Conservation (phyloP, 2,888 invertebrate genomes). For the Ormia ochracea region DNA sequence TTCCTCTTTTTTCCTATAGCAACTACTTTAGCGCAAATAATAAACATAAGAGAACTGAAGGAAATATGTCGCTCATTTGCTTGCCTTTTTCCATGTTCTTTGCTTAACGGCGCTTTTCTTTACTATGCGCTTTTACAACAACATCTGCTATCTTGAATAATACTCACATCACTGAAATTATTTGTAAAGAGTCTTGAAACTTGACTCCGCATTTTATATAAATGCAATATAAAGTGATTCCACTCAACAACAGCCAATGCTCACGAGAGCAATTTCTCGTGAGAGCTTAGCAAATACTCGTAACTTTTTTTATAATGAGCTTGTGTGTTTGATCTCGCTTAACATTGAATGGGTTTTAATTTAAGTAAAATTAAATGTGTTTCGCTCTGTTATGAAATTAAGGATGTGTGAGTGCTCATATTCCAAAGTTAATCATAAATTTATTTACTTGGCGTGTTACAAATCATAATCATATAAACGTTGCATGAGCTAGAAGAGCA, state of each 20-base stretch:
- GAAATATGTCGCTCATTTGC: constrained; percentile 17
- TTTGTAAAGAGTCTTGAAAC: background rate
- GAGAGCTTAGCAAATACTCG: background rate
- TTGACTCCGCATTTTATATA: constrained; percentile 26
- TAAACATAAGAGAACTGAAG: constrained; percentile 15
- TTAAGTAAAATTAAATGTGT: background rate
- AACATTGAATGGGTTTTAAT: background rate
- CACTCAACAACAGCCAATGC: background rate
- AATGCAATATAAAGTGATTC: background rate
- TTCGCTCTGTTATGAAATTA: no score
- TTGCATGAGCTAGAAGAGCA: background rate
- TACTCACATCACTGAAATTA: constrained; percentile 33
- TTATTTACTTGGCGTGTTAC: no score
- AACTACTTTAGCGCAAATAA: background rate
- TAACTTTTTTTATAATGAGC: background rate
- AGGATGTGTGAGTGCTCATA: background rate
- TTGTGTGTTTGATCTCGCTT: background rate
- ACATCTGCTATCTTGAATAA: constrained; percentile 30
- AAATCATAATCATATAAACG: no score
- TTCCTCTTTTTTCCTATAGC: constrained; percentile 13
- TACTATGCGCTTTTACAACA: constrained; percentile 51
- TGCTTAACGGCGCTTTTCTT: background rate
- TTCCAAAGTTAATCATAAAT: no score
- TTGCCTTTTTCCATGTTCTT: background rate
- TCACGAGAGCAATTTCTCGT: background rate